These are phyloP conservation scores for Styela clava DNA, from an alignment of 23 tunicate genomes.

Conservation along the genomic window DNA sequence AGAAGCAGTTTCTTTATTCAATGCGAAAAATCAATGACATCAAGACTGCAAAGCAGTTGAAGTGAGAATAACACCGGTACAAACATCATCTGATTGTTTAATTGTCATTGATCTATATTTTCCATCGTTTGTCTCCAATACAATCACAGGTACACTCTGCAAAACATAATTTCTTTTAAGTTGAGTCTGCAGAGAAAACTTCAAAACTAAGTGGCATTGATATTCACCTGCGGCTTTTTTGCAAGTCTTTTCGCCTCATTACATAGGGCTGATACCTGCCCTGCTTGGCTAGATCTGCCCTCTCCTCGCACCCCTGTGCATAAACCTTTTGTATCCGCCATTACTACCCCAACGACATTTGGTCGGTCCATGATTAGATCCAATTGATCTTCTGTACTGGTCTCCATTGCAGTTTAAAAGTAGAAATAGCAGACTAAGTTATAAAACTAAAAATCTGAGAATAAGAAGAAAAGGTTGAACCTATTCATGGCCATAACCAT, in stretches of 20 bases:
- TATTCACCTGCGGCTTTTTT: slow-evolving; percentile 5
- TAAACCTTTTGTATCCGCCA: slow-evolving; percentile 52
- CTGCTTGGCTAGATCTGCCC: slow-evolving; percentile 31
- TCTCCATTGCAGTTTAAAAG: slow-evolving; percentile 52
- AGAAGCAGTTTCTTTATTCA: background rate
- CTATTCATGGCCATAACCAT: no score
- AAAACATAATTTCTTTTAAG: background rate
- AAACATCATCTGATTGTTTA: slow-evolving; percentile 19
- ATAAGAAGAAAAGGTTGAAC: background rate
- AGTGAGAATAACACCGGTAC: slow-evolving; percentile 21
- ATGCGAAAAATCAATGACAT: background rate
- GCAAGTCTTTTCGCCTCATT: slow-evolving; percentile 61
- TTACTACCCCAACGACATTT: slow-evolving; percentile 57
- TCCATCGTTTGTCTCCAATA: slow-evolving; percentile 43
- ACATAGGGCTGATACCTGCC: slow-evolving; percentile 77
- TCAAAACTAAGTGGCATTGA: background rate
- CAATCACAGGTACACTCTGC: slow-evolving; percentile 63
- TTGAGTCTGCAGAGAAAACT: background rate
- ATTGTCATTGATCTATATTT: slow-evolving; percentile 17
- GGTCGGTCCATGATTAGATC: slow-evolving; percentile 50
- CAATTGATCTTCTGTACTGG: slow-evolving; percentile 40
- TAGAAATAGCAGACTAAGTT: background rate
- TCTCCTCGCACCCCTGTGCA: slow-evolving; percentile 59
- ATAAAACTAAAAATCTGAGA: background rate
- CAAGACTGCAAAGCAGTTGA: background rate